Conservation (phyloP, 2,888 invertebrate genomes). For the Bimastos eiseni region DNA sequence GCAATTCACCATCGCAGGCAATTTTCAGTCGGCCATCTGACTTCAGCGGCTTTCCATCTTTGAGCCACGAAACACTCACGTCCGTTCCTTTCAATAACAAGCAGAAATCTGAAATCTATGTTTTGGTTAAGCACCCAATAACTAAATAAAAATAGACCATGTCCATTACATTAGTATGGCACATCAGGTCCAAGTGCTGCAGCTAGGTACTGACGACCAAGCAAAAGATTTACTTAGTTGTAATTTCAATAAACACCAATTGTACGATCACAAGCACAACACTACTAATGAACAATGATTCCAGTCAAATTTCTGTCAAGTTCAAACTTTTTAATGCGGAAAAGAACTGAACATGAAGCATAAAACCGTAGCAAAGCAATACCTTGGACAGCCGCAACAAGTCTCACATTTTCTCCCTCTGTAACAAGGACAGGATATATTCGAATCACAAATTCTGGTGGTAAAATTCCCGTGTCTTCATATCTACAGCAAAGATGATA, state of each 20-base stretch:
- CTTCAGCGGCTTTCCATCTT: constrained; percentile 44
- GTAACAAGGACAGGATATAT: constrained; percentile 30
- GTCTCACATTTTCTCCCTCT: constrained; percentile 33
- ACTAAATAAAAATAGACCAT: too few relatives aligned
- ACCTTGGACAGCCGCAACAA: constrained; percentile 35
- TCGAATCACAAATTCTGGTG: constrained; percentile 39
- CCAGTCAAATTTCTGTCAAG: not conserved
- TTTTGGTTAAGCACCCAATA: too few relatives aligned
- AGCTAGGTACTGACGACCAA: not conserved
- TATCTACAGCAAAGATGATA: not conserved
- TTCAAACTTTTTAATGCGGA: not conserved
- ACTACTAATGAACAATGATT: not conserved
- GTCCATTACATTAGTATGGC: not conserved
- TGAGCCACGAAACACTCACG: constrained; percentile 45
- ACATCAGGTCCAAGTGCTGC: not conserved
- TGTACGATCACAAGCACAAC: not conserved
- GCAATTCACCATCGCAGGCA: constrained; percentile 33
- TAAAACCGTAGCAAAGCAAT: not conserved
- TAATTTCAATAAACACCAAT: not conserved
- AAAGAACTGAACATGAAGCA: not conserved
- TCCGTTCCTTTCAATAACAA: constrained; percentile 35
- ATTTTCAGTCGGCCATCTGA: constrained; percentile 35
- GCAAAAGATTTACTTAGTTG: not conserved
- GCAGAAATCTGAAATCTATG: not conserved
- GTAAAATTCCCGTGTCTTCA: constrained; percentile 22